These are phyloP conservation scores for Meandrusa payeni DNA, from an alignment of 2,888 invertebrate species.

Conservation along the genomic window DNA sequence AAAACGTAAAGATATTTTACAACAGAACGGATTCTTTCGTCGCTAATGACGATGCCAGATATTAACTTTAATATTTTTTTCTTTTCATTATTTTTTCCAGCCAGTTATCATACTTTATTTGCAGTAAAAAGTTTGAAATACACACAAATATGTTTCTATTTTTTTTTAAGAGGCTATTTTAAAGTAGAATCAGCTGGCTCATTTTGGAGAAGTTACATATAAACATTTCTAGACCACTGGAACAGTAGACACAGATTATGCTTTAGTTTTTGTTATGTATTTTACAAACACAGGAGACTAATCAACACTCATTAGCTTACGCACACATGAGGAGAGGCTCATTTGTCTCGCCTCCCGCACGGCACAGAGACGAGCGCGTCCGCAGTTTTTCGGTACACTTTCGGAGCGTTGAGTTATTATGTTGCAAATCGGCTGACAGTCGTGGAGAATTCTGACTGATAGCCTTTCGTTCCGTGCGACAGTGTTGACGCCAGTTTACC, in stretches of 20 bases:
- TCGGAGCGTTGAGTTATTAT: constrained; percentile 42
- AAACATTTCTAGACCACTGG: constrained; percentile 9
- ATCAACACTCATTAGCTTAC: constrained; percentile 13
- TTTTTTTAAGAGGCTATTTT: too few species aligned
- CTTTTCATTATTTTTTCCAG: constrained; percentile 2
- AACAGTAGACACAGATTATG: constrained; percentile 1
- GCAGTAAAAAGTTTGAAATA: neutral
- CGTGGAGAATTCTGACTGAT: constrained; percentile 68
- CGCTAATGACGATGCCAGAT: neutral
- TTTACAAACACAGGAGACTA: neutral
- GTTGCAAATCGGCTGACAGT: constrained; percentile 64
- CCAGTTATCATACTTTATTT: too few species aligned
- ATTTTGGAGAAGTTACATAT: too few species aligned
- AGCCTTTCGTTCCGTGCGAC: constrained; percentile 60
- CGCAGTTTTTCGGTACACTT: constrained; percentile 26
- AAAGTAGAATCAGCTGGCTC: too few species aligned
- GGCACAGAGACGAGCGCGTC: constrained; percentile 1
- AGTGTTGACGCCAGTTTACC: constrained; percentile 41
- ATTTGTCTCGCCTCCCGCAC: constrained; percentile 9
- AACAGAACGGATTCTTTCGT: constrained; percentile 2
- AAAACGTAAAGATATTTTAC: constrained; percentile 1
- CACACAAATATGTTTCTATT: constrained; percentile 4
- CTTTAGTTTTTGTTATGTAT: constrained; percentile 14
- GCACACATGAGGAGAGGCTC: constrained; percentile 6
- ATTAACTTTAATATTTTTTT: neutral